These are phyloP conservation scores for Lycaena phlaeas DNA, from an alignment of 2,888 invertebrate species.

Conservation along the genomic window DNA sequence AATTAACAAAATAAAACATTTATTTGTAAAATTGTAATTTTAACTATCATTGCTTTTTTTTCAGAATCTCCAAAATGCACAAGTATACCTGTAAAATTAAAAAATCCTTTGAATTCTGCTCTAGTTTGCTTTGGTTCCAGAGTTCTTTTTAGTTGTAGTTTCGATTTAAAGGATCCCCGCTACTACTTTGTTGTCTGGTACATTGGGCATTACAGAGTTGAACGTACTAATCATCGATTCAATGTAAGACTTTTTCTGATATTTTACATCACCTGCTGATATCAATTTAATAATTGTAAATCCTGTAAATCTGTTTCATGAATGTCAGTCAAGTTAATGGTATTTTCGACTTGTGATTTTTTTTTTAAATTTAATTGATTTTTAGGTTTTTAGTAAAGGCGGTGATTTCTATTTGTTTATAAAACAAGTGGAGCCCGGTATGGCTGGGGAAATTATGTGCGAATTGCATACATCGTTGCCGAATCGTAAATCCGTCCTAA, in stretches of 20 bases:
- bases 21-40: too few relatives aligned
- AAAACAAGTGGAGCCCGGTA: constrained; percentile 25
- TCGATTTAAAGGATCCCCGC: constrained; percentile 19
- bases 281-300: too few relatives aligned
- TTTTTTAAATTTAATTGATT: background rate
- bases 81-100: constrained; percentile 14
- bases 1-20: too few relatives aligned
- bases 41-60: too few relatives aligned
- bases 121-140: constrained; percentile 25
- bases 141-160: constrained; percentile 24
- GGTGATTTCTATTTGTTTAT: constrained; percentile 26
- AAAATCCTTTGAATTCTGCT: constrained; percentile 20
- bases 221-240: constrained; percentile 28
- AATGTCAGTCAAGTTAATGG: too few relatives aligned
- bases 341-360: background rate
- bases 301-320: too few relatives aligned
- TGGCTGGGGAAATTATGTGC: constrained; percentile 27
- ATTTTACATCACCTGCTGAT: too few relatives aligned
- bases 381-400: constrained; percentile 14
- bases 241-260: too few relatives aligned
- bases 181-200: constrained; percentile 30
- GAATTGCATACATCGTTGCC: constrained; percentile 24
- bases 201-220: constrained; percentile 26
- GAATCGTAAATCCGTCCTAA: constrained; percentile 17
- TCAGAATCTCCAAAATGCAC: constrained; percentile 11